Base-by-base conservation (phyloP, 2,797 vertebrate genomes). In the Poeciliopsis infans region DNA sequence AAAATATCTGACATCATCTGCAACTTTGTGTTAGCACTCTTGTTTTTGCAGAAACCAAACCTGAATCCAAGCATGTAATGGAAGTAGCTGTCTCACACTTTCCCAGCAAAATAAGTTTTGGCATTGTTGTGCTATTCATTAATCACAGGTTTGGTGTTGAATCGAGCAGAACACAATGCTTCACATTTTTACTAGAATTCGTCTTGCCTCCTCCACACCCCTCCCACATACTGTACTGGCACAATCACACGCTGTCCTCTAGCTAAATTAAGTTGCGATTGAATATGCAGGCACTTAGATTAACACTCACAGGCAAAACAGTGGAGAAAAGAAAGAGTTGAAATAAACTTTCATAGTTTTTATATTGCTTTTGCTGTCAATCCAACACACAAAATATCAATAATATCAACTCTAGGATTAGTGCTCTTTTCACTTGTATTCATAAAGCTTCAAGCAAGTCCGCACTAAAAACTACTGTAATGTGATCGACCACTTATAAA, bases 111-210 rank as follows among this genome's bases (percentile, higher is more conserved):
- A 91, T 89, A 89, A 87, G 89, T 79, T 88, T 53, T 91, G 91
- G 88, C 84, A 83, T 91, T 86, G 76, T 81, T 87, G 74, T 79
- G 81, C 79, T 88, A 81, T 89, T 92, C 84, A 92, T 93, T 93
- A 90, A 91, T 92, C 87, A 88, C 88, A 91, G 84, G 83, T 92
- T 92, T 88, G 78, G 85, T 91, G 88, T 88, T 87, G 86, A 93
- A 90, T 85, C 71, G 72, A 89, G 88, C 82, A 77, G 86, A 92
- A 88, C 89, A 91, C 86, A 92, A 89, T 89, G 87, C 86, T 83
- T 87, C 88, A 86, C 87, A 91, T 92, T 93, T 83, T 79, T 85
- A 86, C 74, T 64, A 82, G 86, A 89, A 86, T 90, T 78, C 83
- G 77, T 87, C 89, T 85, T 84, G 72, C 85, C 89, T 85, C 85